phyloP scores from a whole-genome alignment of 2,797 vertebrate species.

The Anas bernieri region DNA sequence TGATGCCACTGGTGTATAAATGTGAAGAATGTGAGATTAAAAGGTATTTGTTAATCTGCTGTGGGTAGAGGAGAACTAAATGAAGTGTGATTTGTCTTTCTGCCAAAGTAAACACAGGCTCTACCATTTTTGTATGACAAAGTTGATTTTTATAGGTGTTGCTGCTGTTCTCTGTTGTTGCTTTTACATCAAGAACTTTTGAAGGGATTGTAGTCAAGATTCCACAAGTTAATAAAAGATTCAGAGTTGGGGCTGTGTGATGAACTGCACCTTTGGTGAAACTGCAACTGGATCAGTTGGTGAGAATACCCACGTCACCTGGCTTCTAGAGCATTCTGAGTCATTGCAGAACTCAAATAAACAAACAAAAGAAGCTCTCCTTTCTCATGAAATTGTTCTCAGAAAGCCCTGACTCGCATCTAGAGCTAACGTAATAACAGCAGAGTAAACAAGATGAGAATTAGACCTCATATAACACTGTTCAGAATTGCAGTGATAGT shows the following conservation, averaged over 20 bases:
- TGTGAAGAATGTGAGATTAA: slow-evolving; percentile 47
- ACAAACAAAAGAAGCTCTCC: neutral
- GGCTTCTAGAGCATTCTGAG: neutral
- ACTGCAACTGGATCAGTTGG: neutral
- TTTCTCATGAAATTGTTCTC: slow-evolving; percentile 4
- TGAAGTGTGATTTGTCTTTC: slow-evolving; percentile 13
- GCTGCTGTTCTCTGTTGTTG: neutral
- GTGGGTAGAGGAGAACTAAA: neutral
- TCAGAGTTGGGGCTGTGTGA: neutral
- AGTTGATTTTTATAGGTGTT: slow-evolving; percentile 41
- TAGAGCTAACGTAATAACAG: neutral
- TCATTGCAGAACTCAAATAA: neutral
- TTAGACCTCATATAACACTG: neutral
- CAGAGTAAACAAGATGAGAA: neutral
- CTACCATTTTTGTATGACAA: neutral
- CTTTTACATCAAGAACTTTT: neutral
- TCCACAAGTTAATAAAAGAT: neutral
- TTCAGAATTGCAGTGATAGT: neutral
- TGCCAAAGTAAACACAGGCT: slow-evolving; percentile 23
- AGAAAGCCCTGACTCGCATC: neutral
- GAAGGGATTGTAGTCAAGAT: neutral
- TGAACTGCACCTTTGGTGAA: neutral
- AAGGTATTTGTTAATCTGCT: slow-evolving; percentile 41
- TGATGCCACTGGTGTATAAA: slow-evolving; percentile 28
- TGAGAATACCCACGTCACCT: neutral